Evolutionary conservation across 1,140 invertebrate species (phyloP), one percentile per base, ranked within the genome.

Genomic region (Drosophila lacteicornis): DNA sequence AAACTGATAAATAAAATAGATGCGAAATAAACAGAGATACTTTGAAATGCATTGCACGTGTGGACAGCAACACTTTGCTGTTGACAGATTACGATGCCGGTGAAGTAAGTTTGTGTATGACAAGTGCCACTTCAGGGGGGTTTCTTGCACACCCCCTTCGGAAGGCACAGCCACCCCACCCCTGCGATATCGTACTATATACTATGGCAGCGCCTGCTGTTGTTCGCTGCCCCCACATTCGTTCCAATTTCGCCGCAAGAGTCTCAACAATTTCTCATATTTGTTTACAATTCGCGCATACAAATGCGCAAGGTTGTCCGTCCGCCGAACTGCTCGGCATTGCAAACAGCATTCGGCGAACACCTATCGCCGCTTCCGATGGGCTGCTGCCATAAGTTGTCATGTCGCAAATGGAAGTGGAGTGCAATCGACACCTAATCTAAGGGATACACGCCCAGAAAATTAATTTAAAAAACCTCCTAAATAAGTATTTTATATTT

Each of bases 371-470:
- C 40, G 22, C n/a, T 55, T 30, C 30, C 49, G 17, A 45, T 46
- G 68, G 40, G n/a, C 17, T 51, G 25, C 51, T 70, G 75, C 55
- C 79, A 67, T 66, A 71, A 87, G 73, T 74, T 84, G 80, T 86
- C 79, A 87, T 87, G 75, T 82, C 69, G 65, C 46, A 61, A 55
- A 67, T 79, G 67, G 80, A 69, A 77, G 57, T 55, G 50, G 62
- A 80, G 70, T 90, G 81, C 70, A 84, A 81, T 90, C 85, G 85
- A 82, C 84, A 88, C 81, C 85, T 75, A 88, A 85, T 85, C 66
- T 63, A 53, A 38, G 45, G 62, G 40, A 46, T 53, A 63, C 74
- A 71, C 62, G 2, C 1, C 17, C 11, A 45, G 5, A 61, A 61
- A 68, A 61, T 40, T 11, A 43, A 53, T 66, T 49, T 56, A 45